phyloP scores from a whole-genome alignment of 2,888 invertebrate genomes.

The Opisthograptis luteolata region DNA sequence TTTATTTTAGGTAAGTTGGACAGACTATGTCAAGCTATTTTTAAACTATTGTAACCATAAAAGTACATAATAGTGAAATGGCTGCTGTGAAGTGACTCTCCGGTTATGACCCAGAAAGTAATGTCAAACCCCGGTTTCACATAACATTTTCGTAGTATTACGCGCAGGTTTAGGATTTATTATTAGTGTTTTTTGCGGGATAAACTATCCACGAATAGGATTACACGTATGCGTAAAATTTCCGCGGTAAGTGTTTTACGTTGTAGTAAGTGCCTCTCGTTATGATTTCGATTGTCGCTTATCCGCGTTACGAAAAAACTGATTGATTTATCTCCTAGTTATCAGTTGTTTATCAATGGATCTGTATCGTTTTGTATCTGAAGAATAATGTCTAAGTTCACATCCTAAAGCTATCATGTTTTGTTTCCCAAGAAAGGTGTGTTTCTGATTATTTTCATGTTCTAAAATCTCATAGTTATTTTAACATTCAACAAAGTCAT shows the following conservation, averaged over 20 bases:
- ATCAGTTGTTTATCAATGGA: conserved; percentile 71
- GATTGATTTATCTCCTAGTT: conserved; percentile 68
- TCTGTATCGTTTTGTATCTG: conserved; percentile 62
- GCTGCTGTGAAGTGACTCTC: conserved; percentile 59
- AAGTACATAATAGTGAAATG: conserved; percentile 46
- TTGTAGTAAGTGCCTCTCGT: conserved; percentile 27
- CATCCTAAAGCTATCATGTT: conserved; percentile 59
- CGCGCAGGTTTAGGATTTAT: conserved; percentile 50
- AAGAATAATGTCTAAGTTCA: conserved; percentile 46
- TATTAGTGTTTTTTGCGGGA: conserved; percentile 29
- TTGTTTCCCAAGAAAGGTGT: conserved; percentile 73
- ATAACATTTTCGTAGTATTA: conserved; percentile 59
- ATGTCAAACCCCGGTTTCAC: conserved; percentile 80
- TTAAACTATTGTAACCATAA: conserved; percentile 31
- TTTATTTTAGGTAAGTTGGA: conserved; percentile 75
- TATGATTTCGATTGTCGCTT: conserved; percentile 32
- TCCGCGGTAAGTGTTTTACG: conserved; percentile 38
- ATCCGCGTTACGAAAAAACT: conserved; percentile 48
- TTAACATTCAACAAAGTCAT: background rate
- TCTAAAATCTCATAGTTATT: conserved; percentile 17
- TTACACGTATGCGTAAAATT: conserved; percentile 17
- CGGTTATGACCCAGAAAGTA: conserved; percentile 76
- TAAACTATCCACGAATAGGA: conserved; percentile 19
- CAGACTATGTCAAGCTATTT: conserved; percentile 26
- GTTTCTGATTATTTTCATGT: conserved; percentile 39